Base-by-base conservation (phyloP, 2,797 vertebrate genomes). In the Natrix natrix region DNA sequence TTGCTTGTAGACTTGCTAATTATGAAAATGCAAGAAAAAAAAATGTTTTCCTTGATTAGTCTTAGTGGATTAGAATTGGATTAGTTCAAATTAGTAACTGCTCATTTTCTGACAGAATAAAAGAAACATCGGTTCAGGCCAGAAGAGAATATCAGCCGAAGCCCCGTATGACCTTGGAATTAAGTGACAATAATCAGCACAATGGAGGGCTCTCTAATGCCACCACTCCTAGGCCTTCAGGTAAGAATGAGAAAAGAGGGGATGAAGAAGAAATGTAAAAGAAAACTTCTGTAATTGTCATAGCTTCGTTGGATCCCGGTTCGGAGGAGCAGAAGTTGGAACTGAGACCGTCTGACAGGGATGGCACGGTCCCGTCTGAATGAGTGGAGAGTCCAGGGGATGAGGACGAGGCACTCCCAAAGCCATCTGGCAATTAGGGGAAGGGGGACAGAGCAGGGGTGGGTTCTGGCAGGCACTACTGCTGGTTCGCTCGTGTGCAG, bases 131-230 rank as follows among this genome's bases (percentile, higher is more conserved):
- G 1, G 96, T 86, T 95, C 99, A 99, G 95, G 99, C 99, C 20
- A 98, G 98, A 97, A 98, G 98, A 97, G 99, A 99, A 83, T 99
- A 97, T 63, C 56, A 97, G 55, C 98, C 99, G 4, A 99, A 99
- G 96, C 99, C 99, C 0, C 98, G 99, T 0, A 98, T 98, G 93
- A 98, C 98, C 93, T 96, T 99, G 97, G 99, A 99, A 93, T 98
- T 99, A 96, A 98, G 97, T 91, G 99, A 99, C 94, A 99, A 98
- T 94, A 92, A 95, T 92, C 98, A 98, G 63, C 98, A 98, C 96
- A 99, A 99, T 37, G 99, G 99, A 93, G 99, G 99, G 83, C 98
- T 99, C 91, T 97, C 98, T 83, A 98, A 98, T 96, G 98, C 98
- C 1, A 98, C 98, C 16, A 98, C 98, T 8, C 98, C 99, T 88